These are phyloP conservation scores for Penelope pileata DNA, from an alignment of 2,113 vertebrate genomes.

Conservation along the genomic window DNA sequence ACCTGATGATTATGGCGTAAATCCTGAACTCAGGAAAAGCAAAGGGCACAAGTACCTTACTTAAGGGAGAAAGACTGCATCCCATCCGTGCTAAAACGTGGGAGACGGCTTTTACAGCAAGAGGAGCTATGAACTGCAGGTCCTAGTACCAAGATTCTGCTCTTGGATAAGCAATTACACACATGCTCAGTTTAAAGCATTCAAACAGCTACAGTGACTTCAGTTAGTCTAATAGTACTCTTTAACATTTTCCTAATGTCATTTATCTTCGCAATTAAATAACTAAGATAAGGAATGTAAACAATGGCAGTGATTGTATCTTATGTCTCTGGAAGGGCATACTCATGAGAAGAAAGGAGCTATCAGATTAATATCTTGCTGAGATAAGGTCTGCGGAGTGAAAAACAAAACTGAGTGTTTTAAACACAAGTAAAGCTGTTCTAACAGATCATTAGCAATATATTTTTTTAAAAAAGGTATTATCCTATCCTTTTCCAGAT, in stretches of 20 bases:
- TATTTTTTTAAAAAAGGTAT: neutral
- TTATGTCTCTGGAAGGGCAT: neutral
- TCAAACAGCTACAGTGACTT: neutral
- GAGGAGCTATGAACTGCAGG: neutral
- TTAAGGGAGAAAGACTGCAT: neutral
- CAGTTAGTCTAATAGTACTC: neutral
- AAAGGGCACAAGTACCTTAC: neutral
- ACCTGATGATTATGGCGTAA: neutral
- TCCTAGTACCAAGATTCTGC: neutral
- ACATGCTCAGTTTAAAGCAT: neutral
- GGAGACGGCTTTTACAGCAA: neutral
- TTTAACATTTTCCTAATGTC: slow-evolving; percentile 17
- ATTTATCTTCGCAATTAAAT: slow-evolving; percentile 34
- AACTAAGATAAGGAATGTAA: slow-evolving; percentile 21
- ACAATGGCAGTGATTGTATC: neutral
- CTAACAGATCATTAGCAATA: neutral
- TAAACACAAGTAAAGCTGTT: neutral
- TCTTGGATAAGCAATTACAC: neutral
- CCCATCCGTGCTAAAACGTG: neutral
- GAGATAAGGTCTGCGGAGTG: rapidly evolving
- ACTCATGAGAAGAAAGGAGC: neutral
- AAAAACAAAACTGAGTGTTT: neutral
- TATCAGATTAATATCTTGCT: neutral
- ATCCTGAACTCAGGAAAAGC: neutral
- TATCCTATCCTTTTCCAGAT: neutral